Conservation (phyloP, 2,113 vertebrate genomes). For the Zosterops hypoxanthus region DNA sequence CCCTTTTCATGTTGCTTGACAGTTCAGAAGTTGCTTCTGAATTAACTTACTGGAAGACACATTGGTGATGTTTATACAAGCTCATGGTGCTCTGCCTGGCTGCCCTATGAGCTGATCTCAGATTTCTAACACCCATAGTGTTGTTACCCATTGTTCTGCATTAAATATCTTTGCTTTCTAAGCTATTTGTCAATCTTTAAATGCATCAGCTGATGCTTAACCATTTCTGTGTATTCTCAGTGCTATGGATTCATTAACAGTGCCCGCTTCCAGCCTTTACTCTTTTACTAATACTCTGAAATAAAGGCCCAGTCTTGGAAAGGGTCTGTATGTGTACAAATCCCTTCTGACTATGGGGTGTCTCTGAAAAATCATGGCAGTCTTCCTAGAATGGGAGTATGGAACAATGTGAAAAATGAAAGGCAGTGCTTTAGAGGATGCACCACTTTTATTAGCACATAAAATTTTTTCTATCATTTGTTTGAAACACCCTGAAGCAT, state of each 20-base stretch:
- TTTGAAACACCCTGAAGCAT: conserved; percentile 4
- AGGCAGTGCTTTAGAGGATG: background rate
- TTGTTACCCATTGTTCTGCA: background rate
- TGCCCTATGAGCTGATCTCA: background rate
- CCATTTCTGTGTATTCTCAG: background rate
- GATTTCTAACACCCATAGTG: background rate
- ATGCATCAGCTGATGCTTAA: background rate
- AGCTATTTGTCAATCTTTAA: background rate
- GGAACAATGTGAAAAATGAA: background rate
- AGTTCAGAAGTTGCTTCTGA: background rate
- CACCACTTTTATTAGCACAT: background rate
- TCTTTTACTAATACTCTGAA: background rate
- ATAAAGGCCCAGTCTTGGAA: background rate
- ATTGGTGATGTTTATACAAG: background rate
- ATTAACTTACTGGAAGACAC: background rate
- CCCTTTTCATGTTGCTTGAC: background rate
- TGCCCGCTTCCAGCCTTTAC: background rate
- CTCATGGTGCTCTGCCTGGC: background rate
- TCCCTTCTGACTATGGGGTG: background rate
- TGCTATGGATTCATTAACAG: background rate
- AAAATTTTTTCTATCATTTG: background rate
- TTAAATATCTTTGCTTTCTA: background rate
- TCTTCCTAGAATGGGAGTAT: background rate
- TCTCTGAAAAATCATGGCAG: background rate
- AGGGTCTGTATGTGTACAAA: background rate